Conservation (phyloP, 2,888 invertebrate genomes). For the Pterostichus madidus region DNA sequence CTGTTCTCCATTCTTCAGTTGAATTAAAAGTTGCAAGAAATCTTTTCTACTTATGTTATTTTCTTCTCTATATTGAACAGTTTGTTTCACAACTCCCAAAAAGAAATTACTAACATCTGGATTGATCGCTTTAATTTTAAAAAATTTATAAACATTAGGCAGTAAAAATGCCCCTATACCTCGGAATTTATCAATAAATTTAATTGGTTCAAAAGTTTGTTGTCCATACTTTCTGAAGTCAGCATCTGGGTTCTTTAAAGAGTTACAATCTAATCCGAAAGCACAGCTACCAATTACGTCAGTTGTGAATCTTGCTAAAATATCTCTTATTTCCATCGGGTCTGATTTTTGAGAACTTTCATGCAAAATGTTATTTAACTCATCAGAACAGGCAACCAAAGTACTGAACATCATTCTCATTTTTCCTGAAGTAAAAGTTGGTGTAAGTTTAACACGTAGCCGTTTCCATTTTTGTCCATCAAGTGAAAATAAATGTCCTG, state of each 20-base stretch:
- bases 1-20: conserved; percentile 76
- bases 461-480: conserved; percentile 62
- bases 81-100: conserved; percentile 67
- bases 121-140: not conserved
- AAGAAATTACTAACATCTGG: conserved; percentile 68
- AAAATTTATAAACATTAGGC: conserved; percentile 15
- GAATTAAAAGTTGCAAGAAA: conserved; percentile 80
- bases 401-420: conserved; percentile 64
- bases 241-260: conserved; percentile 65
- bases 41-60: conserved; percentile 76
- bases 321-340: conserved; percentile 59
- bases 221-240: conserved; percentile 67
- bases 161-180: conserved; percentile 16
- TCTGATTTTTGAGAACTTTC: conserved; percentile 9
- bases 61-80: conserved; percentile 69
- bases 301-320: conserved; percentile 35
- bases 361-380: conserved; percentile 52
- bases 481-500: conserved; percentile 63
- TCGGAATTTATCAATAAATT: conserved; percentile 43
- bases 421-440: conserved; percentile 27
- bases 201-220: conserved; percentile 64
- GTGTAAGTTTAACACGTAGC: conserved; percentile 49
- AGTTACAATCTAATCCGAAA: conserved; percentile 68
- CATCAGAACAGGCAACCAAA: conserved; percentile 54
- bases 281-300: conserved; percentile 59